Base-by-base conservation (phyloP, 1,140 invertebrate genomes). In the Chrysomallon squamiferum region DNA sequence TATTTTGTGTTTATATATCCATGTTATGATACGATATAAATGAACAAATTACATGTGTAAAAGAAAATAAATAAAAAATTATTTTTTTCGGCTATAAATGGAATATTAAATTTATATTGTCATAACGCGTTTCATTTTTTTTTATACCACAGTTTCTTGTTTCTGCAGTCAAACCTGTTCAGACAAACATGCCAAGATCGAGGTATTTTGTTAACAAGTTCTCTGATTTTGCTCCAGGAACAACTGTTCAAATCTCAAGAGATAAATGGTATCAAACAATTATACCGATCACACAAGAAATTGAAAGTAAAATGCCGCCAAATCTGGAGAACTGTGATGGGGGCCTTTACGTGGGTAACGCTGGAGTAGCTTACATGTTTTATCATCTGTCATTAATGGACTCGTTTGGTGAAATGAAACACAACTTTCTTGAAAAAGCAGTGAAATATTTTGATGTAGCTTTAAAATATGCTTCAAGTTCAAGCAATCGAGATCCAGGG, bases 291-390 rank as follows among this genome's bases (percentile, higher is more conserved):
- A 73, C 68, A 9, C 52, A 73, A n/a, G 71, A 52, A 45, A 78
- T 80, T 43, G 57, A 63, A 22, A 58, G 77, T 52, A 65, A 61
- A 25, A 69, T 78, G 65, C 67, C 73, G n/a, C 71, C 77, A 15
- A 62, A 54, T 11, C 59, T 74, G 13, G 43, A 69, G 2, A 81
- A 85, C 29, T 81, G 81, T 64, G 86, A 87, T 80, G 86, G 86
- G 2, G 86, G 87, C 7, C 61, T 88, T 2, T 88, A 88, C 74
- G 83, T 87, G 25, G 88, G 88, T 5, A 73, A 82, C 32, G 75
- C 84, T n/a, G 88, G 88, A 11, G 75, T 87, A 3, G 80, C 83
- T 6, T 88, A 88, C 64, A 86, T 85, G 82, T 82, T 85, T 52
- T 81, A 84, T 43, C 84, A 86, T 54, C 65, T 88, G 3, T 74